phyloP scores from a whole-genome alignment of 2,113 vertebrate species.

The Megaceryle torquata region DNA sequence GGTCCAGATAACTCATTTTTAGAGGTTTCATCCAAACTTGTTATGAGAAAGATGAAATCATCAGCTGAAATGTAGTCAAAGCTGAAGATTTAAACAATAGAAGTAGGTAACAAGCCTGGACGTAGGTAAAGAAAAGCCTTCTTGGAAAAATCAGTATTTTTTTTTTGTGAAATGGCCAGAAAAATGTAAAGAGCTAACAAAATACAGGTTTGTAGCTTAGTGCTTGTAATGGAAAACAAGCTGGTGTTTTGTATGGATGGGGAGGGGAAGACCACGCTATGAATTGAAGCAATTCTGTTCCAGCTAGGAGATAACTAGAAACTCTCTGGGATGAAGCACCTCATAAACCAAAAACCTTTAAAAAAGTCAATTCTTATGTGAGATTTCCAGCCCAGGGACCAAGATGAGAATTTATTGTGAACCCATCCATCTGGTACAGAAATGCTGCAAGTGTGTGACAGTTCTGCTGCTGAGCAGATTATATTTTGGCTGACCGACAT shows the following conservation, averaged over 20 bases:
- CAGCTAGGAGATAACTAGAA: background rate
- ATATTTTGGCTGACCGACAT: constrained; percentile 39
- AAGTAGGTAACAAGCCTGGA: background rate
- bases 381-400: background rate
- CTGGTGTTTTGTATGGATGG: background rate
- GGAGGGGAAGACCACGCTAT: background rate
- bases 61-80: constrained; percentile 1
- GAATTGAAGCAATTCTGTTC: background rate
- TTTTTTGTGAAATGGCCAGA: background rate
- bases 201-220: background rate
- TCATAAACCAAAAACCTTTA: background rate
- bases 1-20: constrained; percentile 26
- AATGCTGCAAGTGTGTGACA: constrained; percentile 44
- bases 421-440: constrained; percentile 34
- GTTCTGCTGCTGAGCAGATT: constrained; percentile 42
- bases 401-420: constrained; percentile 27
- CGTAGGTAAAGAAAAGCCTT: background rate
- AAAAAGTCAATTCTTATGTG: background rate
- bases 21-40: background rate
- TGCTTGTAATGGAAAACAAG: background rate
- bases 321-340: background rate
- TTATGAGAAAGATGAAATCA: background rate
- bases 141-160: background rate
- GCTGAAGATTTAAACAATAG: background rate
- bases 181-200: background rate